These are phyloP conservation scores for Plagodis pulveraria DNA, from an alignment of 2,888 invertebrate genomes.

Conservation along the genomic window DNA sequence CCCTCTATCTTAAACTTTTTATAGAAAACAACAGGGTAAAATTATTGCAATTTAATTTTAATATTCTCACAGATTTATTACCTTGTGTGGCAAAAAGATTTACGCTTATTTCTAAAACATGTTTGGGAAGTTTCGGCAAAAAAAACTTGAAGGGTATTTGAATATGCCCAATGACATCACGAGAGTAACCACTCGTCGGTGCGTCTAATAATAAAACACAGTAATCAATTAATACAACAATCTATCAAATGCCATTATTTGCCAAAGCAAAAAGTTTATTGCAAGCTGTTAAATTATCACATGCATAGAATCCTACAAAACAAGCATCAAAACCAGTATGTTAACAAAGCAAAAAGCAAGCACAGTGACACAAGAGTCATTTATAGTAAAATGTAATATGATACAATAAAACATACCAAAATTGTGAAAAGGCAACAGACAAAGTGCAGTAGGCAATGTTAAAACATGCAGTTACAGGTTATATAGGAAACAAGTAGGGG, in stretches of 20 bases:
- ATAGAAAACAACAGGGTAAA: too few relatives aligned
- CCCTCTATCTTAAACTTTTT: too few relatives aligned
- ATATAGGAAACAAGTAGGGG: too few relatives aligned
- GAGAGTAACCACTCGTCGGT: conserved; percentile 11
- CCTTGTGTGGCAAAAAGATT: background rate
- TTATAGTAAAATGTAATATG: conserved; percentile 1
- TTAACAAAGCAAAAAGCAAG: background rate
- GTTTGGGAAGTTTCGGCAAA: background rate
- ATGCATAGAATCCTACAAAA: conserved; percentile 6
- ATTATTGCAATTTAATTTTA: too few relatives aligned
- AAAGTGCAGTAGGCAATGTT: background rate
- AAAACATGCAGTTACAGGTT: too few relatives aligned
- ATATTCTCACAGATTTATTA: too few relatives aligned
- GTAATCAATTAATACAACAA: background rate
- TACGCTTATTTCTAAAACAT: background rate
- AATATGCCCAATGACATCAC: conserved; percentile 12
- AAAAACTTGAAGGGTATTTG: conserved; percentile 7
- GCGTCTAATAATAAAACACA: conserved; percentile 11
- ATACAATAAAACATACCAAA: background rate
- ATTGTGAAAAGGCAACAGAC: background rate
- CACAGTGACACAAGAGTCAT: background rate
- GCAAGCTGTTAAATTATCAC: conserved; percentile 13
- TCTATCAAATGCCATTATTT: background rate
- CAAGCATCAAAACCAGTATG: conserved; percentile 6
- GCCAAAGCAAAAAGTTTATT: conserved; percentile 17